phyloP scores from a whole-genome alignment of 1,140 invertebrate species.

The Aphelinus atriplicis region DNA sequence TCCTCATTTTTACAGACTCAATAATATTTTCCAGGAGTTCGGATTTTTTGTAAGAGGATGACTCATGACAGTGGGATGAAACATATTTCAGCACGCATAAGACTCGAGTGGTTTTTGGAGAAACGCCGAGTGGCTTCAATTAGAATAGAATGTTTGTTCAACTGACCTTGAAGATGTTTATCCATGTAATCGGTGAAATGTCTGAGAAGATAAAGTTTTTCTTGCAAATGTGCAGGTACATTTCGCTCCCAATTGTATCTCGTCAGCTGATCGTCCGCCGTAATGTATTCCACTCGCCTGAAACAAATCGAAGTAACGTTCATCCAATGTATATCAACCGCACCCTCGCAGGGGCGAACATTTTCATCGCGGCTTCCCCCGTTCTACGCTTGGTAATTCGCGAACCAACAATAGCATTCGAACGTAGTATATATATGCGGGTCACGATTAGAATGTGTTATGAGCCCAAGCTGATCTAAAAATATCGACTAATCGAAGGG shows the following conservation, averaged over 20 bases:
- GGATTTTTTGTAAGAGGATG: too few relatives aligned
- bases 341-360: too few relatives aligned
- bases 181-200: slow-evolving; percentile 98
- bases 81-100: not conserved
- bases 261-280: slow-evolving; percentile 83
- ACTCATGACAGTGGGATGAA: too few relatives aligned
- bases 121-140: not conserved
- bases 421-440: too few relatives aligned
- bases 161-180: slow-evolving; percentile 87
- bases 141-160: not conserved
- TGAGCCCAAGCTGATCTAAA: too few relatives aligned
- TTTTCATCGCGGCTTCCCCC: too few relatives aligned
- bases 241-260: slow-evolving; percentile 84
- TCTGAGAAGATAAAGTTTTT: slow-evolving; percentile 94
- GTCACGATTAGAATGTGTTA: too few relatives aligned
- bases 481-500: not conserved
- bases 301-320: slow-evolving; percentile 24
- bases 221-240: slow-evolving; percentile 83
- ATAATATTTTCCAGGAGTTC: too few relatives aligned
- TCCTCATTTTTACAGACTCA: too few relatives aligned
- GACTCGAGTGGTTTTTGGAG: not conserved
- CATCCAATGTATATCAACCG: too few relatives aligned
- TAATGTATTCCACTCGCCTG: slow-evolving; percentile 94
- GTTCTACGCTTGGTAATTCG: too few relatives aligned
- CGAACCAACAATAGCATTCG: too few relatives aligned